A percentile compares a stretch with the other conserved stretches of the same genome.
Evolutionary conservation across 2,797 vertebrate species (phyloP).

Genomic region (Gymnoscopelus braueri): DNA sequence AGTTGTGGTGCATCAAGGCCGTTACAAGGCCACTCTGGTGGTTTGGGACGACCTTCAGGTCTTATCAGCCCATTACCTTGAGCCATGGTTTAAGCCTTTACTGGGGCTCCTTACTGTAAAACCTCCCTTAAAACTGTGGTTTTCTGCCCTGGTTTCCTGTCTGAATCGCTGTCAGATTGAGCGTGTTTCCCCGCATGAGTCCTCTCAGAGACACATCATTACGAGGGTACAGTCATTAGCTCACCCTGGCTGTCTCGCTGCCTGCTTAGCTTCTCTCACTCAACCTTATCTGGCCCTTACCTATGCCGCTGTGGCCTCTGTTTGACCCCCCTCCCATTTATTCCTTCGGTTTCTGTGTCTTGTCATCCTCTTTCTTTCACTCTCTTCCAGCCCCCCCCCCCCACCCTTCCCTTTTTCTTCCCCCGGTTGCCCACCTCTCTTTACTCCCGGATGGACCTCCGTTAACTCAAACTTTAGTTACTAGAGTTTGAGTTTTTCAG

Average conservation of each 20-base stretch:
- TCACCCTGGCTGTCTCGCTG: constrained; percentile 23
- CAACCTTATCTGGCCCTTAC: constrained; percentile 20
- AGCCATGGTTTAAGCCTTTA: constrained; percentile 33
- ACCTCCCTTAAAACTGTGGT: constrained; percentile 18
- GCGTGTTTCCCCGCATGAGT: constrained; percentile 25
- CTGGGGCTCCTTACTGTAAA: constrained; percentile 23
- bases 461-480: too few relatives aligned
- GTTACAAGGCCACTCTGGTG: constrained; percentile 24
- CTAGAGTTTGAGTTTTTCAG: too few relatives aligned
- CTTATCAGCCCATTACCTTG: constrained; percentile 46
- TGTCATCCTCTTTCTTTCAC: background rate
- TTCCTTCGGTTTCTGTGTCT: background rate
- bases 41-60: constrained; percentile 31
- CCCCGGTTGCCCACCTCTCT: background rate
- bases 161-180: constrained; percentile 1
- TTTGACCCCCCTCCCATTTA: background rate
- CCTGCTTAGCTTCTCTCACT: constrained; percentile 33
- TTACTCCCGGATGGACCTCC: background rate
- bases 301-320: constrained; percentile 3
- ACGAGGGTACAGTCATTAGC: constrained; percentile 40
- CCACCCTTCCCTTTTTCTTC: background rate
- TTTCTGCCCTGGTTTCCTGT: constrained; percentile 29
- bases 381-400: background rate
- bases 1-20: constrained; percentile 34
- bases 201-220: constrained; percentile 50